Evolutionary conservation across 2,888 invertebrate species (phyloP).

Genomic region (Dryocosmus kuriphilus): DNA sequence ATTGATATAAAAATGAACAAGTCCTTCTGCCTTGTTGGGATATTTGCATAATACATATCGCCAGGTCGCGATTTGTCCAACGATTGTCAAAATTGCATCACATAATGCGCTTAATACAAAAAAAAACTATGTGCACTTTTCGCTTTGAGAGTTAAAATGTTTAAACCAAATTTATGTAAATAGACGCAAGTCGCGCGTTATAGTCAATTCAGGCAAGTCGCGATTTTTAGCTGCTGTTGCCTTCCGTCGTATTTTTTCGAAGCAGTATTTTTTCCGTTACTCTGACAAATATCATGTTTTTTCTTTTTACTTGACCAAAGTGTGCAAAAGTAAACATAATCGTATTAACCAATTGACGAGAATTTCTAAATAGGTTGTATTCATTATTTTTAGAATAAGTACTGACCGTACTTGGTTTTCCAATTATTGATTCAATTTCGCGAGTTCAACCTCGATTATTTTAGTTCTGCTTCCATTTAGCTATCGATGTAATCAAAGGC

Average conservation of each 20-base stretch:
- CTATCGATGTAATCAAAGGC: neutral
- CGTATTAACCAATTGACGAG: neutral
- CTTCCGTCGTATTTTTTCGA: constrained; percentile 11
- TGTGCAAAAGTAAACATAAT: neutral
- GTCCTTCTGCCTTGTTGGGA: neutral
- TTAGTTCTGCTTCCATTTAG: neutral
- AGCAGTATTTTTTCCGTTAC: constrained; percentile 13
- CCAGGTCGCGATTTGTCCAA: constrained; percentile 16
- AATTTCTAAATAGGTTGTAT: neutral
- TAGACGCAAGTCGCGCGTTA: neutral
- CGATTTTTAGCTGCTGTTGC: constrained; percentile 20
- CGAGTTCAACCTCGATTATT: neutral
- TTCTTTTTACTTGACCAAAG: neutral
- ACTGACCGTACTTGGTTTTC: neutral
- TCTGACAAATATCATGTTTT: neutral
- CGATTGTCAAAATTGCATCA: neutral
- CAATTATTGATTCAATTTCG: neutral
- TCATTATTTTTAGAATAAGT: neutral
- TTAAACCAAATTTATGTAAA: constrained; percentile 31
- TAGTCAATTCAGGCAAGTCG: constrained; percentile 1
- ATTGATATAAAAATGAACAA: neutral
- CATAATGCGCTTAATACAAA: constrained; percentile 5
- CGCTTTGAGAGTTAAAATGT: constrained; percentile 40
- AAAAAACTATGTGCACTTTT: constrained; percentile 6
- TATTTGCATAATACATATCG: constrained; percentile 4